Percentiles rank a stretch among this genome's conserved stretches.
Conservation (phyloP, 2,113 vertebrate genomes). For the Bos taurus region DNA sequence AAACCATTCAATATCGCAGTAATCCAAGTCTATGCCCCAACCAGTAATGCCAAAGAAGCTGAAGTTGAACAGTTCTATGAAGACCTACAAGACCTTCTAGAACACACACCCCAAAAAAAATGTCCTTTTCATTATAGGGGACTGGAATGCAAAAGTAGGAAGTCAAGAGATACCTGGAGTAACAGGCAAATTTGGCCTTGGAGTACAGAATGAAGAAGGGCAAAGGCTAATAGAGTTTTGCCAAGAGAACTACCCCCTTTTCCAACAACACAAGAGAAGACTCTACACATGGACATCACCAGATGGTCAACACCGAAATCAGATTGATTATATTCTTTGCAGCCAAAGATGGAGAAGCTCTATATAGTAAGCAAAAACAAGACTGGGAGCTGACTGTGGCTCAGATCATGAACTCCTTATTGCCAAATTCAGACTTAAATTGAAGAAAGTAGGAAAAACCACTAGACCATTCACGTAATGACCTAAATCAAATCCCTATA, state of each 20-base stretch:
- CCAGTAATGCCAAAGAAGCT: background rate
- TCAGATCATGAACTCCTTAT: background rate
- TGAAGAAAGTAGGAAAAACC: background rate
- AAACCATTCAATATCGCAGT: background rate
- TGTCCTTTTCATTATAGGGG: background rate
- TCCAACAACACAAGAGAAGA: background rate
- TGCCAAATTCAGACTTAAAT: background rate
- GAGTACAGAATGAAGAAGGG: background rate
- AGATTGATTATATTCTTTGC: background rate
- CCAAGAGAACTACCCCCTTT: background rate
- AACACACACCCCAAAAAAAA: background rate
- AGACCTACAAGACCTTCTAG: background rate
- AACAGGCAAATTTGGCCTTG: background rate
- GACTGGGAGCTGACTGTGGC: fast-evolving
- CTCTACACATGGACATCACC: background rate
- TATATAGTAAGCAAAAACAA: background rate
- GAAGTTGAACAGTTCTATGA: background rate
- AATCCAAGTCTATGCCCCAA: background rate
- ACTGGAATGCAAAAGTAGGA: background rate
- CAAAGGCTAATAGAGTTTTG: background rate
- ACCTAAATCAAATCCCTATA: background rate
- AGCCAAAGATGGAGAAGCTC: background rate
- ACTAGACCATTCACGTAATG: background rate
- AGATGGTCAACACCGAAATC: background rate
- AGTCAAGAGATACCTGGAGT: background rate